Conservation (phyloP, 2,797 vertebrate species). For the Brachyalestes nurse region DNA sequence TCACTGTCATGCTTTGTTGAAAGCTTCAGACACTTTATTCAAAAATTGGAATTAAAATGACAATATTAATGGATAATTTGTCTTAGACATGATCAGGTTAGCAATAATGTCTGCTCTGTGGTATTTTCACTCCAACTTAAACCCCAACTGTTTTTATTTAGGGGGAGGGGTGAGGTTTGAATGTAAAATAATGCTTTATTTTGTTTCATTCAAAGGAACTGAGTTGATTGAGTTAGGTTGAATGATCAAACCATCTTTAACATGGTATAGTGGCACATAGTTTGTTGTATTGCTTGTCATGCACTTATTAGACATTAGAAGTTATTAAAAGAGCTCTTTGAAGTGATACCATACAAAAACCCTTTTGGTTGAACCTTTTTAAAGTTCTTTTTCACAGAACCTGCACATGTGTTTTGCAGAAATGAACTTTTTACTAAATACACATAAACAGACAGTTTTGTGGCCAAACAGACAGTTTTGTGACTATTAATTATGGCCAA, state of each 20-base stretch:
- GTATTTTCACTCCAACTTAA: constrained; percentile 35
- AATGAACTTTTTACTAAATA: no score
- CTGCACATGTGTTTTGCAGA: no score
- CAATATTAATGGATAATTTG: constrained; percentile 64
- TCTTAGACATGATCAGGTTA: constrained; percentile 60
- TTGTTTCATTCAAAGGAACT: no score
- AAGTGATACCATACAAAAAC: no score
- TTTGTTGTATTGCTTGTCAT: neutral
- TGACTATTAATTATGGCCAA: no score
- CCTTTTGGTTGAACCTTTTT: no score
- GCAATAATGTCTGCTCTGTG: constrained; percentile 50
- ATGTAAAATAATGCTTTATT: constrained; percentile 33
- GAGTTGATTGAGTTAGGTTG: neutral
- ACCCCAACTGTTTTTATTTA: constrained; percentile 44
- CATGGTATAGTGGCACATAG: neutral
- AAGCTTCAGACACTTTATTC: constrained; percentile 59
- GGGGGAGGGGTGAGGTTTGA: neutral
- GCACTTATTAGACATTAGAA: neutral
- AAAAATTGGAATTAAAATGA: constrained; percentile 55
- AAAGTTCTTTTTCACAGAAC: no score
- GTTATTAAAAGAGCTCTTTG: no score
- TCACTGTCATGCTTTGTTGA: constrained; percentile 58
- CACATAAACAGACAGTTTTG: no score
- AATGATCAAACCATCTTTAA: no score
- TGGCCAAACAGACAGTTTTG: no score